Evolutionary conservation across 2,888 invertebrate species (phyloP), one percentile per base, ranked within the genome.

Genomic region (Apamea epomidion): DNA sequence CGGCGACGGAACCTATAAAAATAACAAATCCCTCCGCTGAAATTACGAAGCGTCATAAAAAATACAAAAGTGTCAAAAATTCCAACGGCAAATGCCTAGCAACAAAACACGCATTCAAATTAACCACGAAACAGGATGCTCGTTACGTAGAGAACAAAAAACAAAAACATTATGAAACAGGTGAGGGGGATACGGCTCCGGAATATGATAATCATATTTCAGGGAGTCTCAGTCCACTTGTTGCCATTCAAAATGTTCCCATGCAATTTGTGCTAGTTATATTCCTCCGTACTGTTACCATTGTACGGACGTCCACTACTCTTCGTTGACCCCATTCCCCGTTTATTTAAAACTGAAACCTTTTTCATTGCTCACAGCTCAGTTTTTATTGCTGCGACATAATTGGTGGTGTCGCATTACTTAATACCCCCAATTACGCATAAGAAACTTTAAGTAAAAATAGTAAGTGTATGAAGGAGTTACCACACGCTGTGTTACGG

Each of bases 91-190:
- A 94, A 93, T 92, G 93, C 91, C 91, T 91, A 92, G 92, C 89
- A 93, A 94, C 94, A 94, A 94, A 95, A 95, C 94, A 93, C 92
- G 94, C 93, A 94, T 95, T 93, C 94, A 95, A 96, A 96, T 96
- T 96, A 96, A 95, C 95, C 94, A 90, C 93, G 91, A 90, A 93
- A 94, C 95, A 93, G 95, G 95, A 95, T 93, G 95, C 95, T 96
- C 95, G 95, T 96, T 95, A 95, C 92, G 92, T 90, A 87, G 87
- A 89, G 91, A 90, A 93, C 89, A 93, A 94, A 94, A 94, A 93
- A 93, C 91, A 91, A 92, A 92, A 94, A 92, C 90, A 93, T 93
- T 90, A 92, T 90, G 90, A 92, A 93, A 93, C 94, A 94, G 93
- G 94, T 94, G 93, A 94, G 92, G 92, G 91, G 92, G 92, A 92